Percentiles rank a stretch among this genome's conserved stretches.
Conservation (phyloP, 2,797 vertebrate species). For the Tragelaphus eurycerus region DNA sequence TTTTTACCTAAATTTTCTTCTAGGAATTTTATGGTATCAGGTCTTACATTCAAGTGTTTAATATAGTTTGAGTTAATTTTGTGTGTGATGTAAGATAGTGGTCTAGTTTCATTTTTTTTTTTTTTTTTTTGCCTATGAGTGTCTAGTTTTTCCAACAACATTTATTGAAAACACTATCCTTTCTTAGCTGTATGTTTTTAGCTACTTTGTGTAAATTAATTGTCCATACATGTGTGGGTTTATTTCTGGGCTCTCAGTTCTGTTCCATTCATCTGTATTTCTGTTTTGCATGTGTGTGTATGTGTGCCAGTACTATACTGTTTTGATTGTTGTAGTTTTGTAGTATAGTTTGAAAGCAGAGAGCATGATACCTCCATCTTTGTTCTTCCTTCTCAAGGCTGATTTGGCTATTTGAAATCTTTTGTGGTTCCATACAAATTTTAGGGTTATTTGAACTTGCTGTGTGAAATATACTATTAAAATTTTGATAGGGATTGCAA, state of each 20-base stretch:
- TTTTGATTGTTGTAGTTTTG: background rate
- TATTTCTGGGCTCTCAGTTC: background rate
- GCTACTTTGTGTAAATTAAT: background rate
- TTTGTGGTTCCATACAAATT: background rate
- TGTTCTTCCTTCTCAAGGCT: background rate
- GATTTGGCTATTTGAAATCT: background rate
- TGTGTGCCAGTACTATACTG: background rate
- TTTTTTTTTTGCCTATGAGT: background rate
- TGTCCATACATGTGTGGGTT: background rate
- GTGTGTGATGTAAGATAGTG: background rate
- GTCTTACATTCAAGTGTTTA: background rate
- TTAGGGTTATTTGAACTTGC: background rate
- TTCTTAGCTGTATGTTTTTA: background rate
- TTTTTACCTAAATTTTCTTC: background rate
- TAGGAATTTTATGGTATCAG: background rate
- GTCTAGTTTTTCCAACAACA: background rate
- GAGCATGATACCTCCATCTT: background rate
- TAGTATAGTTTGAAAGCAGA: background rate
- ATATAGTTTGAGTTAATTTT: background rate
- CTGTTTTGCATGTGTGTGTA: background rate
- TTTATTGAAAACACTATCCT: background rate
- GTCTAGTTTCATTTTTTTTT: background rate
- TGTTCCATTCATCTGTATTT: background rate
- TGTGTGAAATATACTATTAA: background rate
- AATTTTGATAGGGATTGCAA: background rate